Evolutionary conservation across 2,113 vertebrate genomes (phyloP).

Genomic region (Hippopotamus amphibius): DNA sequence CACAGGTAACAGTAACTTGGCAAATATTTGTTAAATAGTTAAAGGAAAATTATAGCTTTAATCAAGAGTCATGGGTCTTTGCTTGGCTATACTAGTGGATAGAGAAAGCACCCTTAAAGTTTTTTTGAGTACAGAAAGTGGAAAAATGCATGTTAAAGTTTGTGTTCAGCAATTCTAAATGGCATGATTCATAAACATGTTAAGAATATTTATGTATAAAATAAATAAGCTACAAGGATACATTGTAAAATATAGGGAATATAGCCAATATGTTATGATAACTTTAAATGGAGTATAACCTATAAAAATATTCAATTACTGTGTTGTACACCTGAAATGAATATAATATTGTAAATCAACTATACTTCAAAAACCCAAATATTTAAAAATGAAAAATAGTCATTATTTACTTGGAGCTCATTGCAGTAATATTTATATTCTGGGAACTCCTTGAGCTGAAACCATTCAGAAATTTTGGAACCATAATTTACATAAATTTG

Average conservation of each 20-base stretch:
- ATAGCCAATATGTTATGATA: background rate
- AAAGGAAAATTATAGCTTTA: background rate
- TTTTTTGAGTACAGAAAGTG: background rate
- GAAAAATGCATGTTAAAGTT: background rate
- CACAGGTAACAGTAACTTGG: background rate
- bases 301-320: background rate
- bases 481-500: background rate
- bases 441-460: background rate
- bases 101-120: background rate
- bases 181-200: background rate
- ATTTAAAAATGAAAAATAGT: background rate
- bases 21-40: background rate
- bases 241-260: background rate
- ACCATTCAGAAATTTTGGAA: background rate
- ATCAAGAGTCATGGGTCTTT: background rate
- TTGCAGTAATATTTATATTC: background rate
- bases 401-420: background rate
- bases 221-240: background rate
- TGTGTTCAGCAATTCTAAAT: background rate
- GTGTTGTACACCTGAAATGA: background rate
- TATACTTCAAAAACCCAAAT: background rate
- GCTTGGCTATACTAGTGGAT: background rate
- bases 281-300: background rate
- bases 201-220: background rate
- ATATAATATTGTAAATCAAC: background rate